phyloP scores from a whole-genome alignment of 2,888 invertebrate species.

The Tillus elongatus region DNA sequence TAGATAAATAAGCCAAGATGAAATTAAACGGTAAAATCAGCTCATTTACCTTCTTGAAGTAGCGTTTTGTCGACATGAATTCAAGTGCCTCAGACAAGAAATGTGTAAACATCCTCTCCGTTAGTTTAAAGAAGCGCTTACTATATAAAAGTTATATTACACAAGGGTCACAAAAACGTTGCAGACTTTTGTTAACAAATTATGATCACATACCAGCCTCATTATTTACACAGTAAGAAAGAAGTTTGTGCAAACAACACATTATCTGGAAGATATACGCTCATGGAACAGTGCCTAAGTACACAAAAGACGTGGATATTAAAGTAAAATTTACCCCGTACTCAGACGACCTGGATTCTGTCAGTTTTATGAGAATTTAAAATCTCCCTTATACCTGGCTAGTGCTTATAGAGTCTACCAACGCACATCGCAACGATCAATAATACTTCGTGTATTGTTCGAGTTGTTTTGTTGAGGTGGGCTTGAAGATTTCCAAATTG shows the following conservation, averaged over 20 bases:
- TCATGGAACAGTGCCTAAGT: conserved; percentile 11
- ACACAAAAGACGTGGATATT: conserved; percentile 25
- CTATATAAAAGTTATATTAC: too few species aligned
- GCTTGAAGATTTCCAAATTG: conserved; percentile 5
- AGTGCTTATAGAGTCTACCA: conserved; percentile 30
- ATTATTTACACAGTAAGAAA: not conserved
- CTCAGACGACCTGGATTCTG: conserved; percentile 26
- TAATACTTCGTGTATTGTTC: too few species aligned
- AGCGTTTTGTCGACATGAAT: too few species aligned
- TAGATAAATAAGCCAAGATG: too few species aligned
- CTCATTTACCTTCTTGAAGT: too few species aligned
- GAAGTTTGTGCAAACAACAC: conserved; percentile 2
- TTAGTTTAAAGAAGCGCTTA: too few species aligned
- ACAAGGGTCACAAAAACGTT: too few species aligned
- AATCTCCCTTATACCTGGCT: conserved; percentile 29
- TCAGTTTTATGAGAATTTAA: conserved; percentile 35
- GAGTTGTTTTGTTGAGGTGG: conserved; percentile 26
- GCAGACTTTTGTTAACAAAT: conserved; percentile 1
- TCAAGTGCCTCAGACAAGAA: too few species aligned
- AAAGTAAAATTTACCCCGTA: conserved; percentile 24
- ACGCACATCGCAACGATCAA: too few species aligned
- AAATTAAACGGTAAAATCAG: too few species aligned
- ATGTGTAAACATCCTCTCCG: too few species aligned
- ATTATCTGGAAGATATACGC: not conserved
- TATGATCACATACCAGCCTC: not conserved